Evolutionary conservation across 2,888 invertebrate genomes (phyloP), one percentile per base, ranked within the genome.

Genomic region (Chorisops tibialis): DNA sequence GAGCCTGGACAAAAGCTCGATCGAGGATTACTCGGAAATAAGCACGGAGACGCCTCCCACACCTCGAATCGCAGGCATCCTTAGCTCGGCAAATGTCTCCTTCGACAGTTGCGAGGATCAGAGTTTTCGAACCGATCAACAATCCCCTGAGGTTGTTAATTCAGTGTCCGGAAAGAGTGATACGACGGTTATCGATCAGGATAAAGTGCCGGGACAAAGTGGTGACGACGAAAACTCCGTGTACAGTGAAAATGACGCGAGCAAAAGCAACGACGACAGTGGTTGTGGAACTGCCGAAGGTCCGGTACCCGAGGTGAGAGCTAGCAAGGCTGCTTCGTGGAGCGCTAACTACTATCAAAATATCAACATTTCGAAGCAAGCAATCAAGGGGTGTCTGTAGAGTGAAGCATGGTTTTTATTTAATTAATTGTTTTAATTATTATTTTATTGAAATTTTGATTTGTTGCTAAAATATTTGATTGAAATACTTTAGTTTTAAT

Each of bases 321-420:
- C 63, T 61, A 66, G 56, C 63, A 68, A 67, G 63, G 71, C 71
- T 67, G 70, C 72, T 59, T 75, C 79, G 67, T 82, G 82, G 81
- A 79, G 76, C 68, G 79, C 75, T 69, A 76, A 75, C 71, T 82
- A 81, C 68, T 74, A 74, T 68, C 79, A 79, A 68, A 78, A 76
- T 65, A 79, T 79, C 66, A 43, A 43, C 12, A 80, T 82, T 68
- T 81, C 83, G 69, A 82, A 83, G 69, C 82, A 83, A 72, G 82
- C 83, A 65, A 80, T 83, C 70, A 82, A 82, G 75, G 80, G 82
- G 66, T 82, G 82, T 73, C 75, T 83, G 69, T 81, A 71, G 71
- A 64, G 16, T 30, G 30, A 30, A 5, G 30, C 30, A 39, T 16
- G 39, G 4, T 39, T 4, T 16, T 16, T 16, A 12, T 39, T 39